A percentile compares a stretch with the other conserved stretches of the same genome.
phyloP scores from a whole-genome alignment of 2,888 invertebrate species.

The Lycocerus yunnanus region DNA sequence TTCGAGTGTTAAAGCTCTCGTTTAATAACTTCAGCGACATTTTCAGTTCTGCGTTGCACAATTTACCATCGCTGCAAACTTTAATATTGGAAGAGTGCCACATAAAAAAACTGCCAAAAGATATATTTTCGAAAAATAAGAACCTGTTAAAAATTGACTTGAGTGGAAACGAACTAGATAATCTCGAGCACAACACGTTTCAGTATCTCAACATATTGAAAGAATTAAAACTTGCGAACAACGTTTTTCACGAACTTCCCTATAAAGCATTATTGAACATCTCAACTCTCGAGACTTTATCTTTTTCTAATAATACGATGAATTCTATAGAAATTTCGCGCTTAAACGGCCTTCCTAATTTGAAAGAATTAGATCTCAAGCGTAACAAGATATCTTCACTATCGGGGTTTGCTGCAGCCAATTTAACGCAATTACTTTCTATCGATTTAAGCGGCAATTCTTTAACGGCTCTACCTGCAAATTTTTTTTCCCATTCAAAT shows the following conservation, averaged over 20 bases:
- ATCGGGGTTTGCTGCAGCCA: conserved; percentile 76
- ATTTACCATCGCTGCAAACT: conserved; percentile 77
- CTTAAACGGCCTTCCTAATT: conserved; percentile 73
- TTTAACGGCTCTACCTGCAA: conserved; percentile 76
- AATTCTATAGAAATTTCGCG: conserved; percentile 76
- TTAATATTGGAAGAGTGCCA: conserved; percentile 72
- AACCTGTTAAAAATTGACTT: conserved; percentile 76
- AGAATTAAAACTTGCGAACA: conserved; percentile 75
- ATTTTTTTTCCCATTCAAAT: conserved; percentile 77
- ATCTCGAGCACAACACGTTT: conserved; percentile 75
- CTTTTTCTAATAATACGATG: conserved; percentile 70
- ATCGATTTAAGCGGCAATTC: conserved; percentile 79
- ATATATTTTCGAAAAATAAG: conserved; percentile 76
- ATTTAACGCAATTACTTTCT: conserved; percentile 72
- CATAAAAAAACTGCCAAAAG: conserved; percentile 69
- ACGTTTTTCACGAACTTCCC: conserved; percentile 76
- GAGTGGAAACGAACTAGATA: conserved; percentile 69
- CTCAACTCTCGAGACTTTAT: conserved; percentile 73
- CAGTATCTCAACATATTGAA: conserved; percentile 74
- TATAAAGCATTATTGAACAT: conserved; percentile 78
- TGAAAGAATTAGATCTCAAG: conserved; percentile 74
- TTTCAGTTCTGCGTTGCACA: conserved; percentile 72
- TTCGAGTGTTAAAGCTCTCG: conserved; percentile 73
- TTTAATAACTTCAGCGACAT: conserved; percentile 79
- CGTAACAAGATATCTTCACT: conserved; percentile 76